Evolutionary conservation across 2,888 invertebrate species (phyloP).

Genomic region (Diaphora mendica): DNA sequence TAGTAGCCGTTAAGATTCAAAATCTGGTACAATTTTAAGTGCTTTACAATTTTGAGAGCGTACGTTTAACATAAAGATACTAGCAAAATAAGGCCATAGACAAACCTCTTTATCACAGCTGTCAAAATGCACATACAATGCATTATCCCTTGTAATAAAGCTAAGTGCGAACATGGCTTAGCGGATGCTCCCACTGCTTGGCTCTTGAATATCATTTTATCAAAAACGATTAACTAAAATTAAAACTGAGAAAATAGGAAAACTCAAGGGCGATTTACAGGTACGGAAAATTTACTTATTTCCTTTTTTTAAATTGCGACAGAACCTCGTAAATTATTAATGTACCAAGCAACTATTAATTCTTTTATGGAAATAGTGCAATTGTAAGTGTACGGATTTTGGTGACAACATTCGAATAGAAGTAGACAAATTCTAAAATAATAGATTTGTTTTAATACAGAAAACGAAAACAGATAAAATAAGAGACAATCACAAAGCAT

Average conservation of each 20-base stretch:
- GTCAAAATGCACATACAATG: conserved; percentile 81
- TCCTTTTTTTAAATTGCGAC: neutral
- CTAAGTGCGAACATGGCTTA: conserved; percentile 80
- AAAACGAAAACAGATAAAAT: conserved; percentile 4
- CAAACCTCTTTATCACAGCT: conserved; percentile 85
- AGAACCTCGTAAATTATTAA: neutral
- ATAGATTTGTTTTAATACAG: neutral
- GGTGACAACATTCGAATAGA: neutral
- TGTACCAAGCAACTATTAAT: neutral
- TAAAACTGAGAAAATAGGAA: neutral
- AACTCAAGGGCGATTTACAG: neutral
- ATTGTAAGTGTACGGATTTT: neutral
- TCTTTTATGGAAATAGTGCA: neutral
- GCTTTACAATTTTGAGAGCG: conserved; percentile 49
- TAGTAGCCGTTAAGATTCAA: conserved; percentile 68
- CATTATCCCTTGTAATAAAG: conserved; percentile 79
- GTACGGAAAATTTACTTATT: neutral
- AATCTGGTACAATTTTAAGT: conserved; percentile 48
- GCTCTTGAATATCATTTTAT: conserved; percentile 11
- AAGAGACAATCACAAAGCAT: conserved; percentile 19
- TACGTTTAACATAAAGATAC: conserved; percentile 41
- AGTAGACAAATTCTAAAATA: neutral
- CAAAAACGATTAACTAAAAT: neutral
- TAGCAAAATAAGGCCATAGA: conserved; percentile 72
- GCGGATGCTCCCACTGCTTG: conserved; percentile 27